Base-by-base conservation (phyloP, 2,113 vertebrate species). In the Callorhinus ursinus region DNA sequence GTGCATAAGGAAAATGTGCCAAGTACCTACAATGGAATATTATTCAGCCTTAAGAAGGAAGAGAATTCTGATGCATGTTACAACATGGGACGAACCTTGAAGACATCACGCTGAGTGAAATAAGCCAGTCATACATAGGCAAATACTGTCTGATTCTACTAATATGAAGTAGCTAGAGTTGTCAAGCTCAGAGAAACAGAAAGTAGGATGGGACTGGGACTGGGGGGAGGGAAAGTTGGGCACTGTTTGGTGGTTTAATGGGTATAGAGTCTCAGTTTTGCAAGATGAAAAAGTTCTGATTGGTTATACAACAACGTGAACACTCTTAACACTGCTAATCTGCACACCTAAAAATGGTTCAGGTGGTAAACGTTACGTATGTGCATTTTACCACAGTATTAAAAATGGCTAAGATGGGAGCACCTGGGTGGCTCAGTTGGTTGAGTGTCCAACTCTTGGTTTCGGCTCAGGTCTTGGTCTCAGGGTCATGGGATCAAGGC, bases 81-180 rank as follows among this genome's bases (percentile, higher is more conserved):
- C 10, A 9, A 19, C 16, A 9, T 1, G 36, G 28, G 11, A 14
- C 9, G 11, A 67, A 12, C 12, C 49, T 2, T 69, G 49, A 22
- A 36, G 61, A 14, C 33, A 13, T 15, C 7, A 6, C 3, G 55
- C 79, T 6, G 2, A 16, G 28, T 57, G 88, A 85, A 67, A 18
- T 9, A 63, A 72, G 33, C 21, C 42, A 15, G 24, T 9, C 65
- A 33, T 5, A 15, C 63, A 31, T 1, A 22, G 49, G 33, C 77
- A 18, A 42, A 16, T 24, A 14, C 0, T 2, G 42, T 1, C 10
- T 7, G 61, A 15, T 14, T 15, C 22, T 15, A 31, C 53, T 31
- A 22, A 3, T 2, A 6, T 0, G 4, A 39, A 4, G 39, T 31
- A 7, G 16, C 33, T 5, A 2, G 33, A 11, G 67, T 8, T 5